These are phyloP conservation scores for roundworm (Caenorhabditis elegans) DNA, from an alignment of 1,140 invertebrate genomes.

Conservation along the genomic window DNA sequence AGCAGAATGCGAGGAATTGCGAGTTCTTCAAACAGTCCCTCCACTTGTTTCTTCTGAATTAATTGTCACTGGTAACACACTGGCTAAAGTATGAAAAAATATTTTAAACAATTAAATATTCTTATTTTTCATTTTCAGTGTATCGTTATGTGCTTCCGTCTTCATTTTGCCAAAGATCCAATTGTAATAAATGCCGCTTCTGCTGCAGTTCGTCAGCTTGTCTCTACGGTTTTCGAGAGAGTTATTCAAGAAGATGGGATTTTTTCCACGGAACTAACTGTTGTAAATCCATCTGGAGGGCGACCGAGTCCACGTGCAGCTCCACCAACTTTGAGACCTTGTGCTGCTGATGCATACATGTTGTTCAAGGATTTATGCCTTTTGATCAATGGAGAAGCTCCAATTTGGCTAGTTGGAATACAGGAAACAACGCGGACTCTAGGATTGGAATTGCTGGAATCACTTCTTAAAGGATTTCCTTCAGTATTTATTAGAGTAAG, in stretches of 20 bases:
- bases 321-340: slow-evolving; percentile 75
- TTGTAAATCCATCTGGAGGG: slow-evolving; percentile 40
- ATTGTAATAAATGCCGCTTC: slow-evolving; percentile 93
- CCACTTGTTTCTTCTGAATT: slow-evolving; percentile 35
- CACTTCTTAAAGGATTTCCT: slow-evolving; percentile 85
- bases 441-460: slow-evolving; percentile 89
- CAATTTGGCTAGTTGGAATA: slow-evolving; percentile 88
- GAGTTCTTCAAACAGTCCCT: slow-evolving; percentile 75
- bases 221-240: slow-evolving; percentile 92
- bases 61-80: slow-evolving; percentile 84
- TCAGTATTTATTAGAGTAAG: slow-evolving; percentile 85
- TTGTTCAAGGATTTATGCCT: slow-evolving; percentile 96
- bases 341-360: slow-evolving; percentile 89
- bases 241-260: slow-evolving; percentile 77
- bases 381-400: slow-evolving; percentile 91
- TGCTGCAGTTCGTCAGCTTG: slow-evolving; percentile 90
- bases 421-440: slow-evolving; percentile 96
- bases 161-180: slow-evolving; percentile 89
- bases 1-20: slow-evolving; percentile 86
- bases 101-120: neutral
- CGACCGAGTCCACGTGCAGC: slow-evolving; percentile 51
- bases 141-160: slow-evolving; percentile 88
- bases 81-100: slow-evolving; percentile 58
- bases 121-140: slow-evolving; percentile 73
- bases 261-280: slow-evolving; percentile 74